phyloP scores from a whole-genome alignment of 35 echinoderm and acorn worm genomes.

The Patiria miniata region DNA sequence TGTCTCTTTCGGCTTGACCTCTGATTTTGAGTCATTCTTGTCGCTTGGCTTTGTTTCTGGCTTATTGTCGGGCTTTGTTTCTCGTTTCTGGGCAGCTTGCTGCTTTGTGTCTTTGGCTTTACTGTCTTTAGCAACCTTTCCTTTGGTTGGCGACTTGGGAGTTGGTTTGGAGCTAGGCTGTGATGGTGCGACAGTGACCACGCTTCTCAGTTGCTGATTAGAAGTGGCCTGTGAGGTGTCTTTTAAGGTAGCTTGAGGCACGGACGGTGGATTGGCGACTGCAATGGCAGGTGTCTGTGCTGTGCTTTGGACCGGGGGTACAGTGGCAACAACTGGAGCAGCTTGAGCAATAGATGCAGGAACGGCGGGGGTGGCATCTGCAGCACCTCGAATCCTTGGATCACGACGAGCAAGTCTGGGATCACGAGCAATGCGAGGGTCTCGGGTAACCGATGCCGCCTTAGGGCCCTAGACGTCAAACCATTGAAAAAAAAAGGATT shows the following conservation, averaged over 20 bases:
- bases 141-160: not conserved
- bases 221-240: not conserved
- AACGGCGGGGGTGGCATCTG: not conserved
- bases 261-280: not conserved
- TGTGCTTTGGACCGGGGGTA: conserved; percentile 12
- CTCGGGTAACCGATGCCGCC: conserved; percentile 16
- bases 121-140: not conserved
- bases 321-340: conserved; percentile 16
- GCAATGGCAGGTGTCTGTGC: not conserved
- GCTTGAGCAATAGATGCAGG: conserved; percentile 20
- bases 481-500: no score
- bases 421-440: conserved; percentile 51
- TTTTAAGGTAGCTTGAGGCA: no score
- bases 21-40: not conserved
- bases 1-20: not conserved
- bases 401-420: conserved; percentile 77
- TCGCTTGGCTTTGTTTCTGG: not conserved
- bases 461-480: not conserved
- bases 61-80: not conserved
- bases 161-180: not conserved
- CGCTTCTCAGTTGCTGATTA: not conserved
- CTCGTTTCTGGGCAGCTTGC: not conserved
- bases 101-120: not conserved
- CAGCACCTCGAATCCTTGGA: conserved; percentile 57
- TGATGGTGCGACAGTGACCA: not conserved